phyloP scores from a whole-genome alignment of 2,888 invertebrate genomes.

The Latrodectus elegans region DNA sequence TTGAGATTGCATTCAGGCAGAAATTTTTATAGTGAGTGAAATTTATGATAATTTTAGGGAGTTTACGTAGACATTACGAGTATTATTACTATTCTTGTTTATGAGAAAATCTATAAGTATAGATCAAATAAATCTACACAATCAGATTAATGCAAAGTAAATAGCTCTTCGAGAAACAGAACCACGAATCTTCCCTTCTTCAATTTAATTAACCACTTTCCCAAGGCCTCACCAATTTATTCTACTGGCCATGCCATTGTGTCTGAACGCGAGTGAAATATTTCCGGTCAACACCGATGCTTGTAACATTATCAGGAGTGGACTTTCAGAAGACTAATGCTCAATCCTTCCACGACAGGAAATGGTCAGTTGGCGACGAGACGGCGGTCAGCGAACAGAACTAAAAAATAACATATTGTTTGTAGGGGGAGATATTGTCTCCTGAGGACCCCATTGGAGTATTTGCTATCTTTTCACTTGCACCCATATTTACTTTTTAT shows the following conservation, averaged over 20 bases:
- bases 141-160: too few species aligned
- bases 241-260: conserved; percentile 12
- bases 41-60: too few species aligned
- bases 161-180: not conserved
- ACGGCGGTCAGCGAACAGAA: conserved; percentile 14
- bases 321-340: conserved; percentile 34
- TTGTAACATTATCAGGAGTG: conserved; percentile 17
- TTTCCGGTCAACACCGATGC: conserved; percentile 43
- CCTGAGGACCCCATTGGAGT: conserved; percentile 7
- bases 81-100: too few species aligned
- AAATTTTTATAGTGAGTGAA: too few species aligned
- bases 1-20: too few species aligned
- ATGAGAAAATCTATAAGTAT: too few species aligned
- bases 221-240: conserved; percentile 19
- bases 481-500: not conserved
- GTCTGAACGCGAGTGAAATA: conserved; percentile 26
- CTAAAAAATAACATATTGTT: conserved; percentile 42
- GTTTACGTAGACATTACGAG: too few species aligned
- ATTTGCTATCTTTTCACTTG: not conserved
- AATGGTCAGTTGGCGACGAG: conserved; percentile 52
- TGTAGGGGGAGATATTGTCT: conserved; percentile 27
- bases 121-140: too few species aligned
- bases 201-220: conserved; percentile 31
- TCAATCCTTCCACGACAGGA: conserved; percentile 31
- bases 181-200: not conserved